Evolutionary conservation across 2,113 vertebrate species (phyloP), one percentile per base, ranked within the genome.

Genomic region (Thermophis baileyi): DNA sequence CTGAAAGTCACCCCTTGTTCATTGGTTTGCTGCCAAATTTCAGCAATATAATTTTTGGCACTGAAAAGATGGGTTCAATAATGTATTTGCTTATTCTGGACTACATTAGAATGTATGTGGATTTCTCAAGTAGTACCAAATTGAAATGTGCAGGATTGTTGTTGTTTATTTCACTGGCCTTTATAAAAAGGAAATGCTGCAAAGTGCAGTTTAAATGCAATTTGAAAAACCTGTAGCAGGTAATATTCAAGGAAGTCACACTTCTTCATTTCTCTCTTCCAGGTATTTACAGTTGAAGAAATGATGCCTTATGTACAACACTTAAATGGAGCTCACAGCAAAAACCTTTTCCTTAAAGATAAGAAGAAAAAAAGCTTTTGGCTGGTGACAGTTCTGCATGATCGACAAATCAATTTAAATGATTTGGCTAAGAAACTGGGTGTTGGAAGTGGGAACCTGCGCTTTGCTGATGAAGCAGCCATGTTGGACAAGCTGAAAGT

Each of bases 221-320:
- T 81, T 81, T 85, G 44, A 18, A 53, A 90, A 90, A 90, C 46
- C 16, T 3, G 30, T 50, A 87, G 85, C 49, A 91, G 89, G 35
- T 85, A n/a, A 85, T 95, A 93, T 89, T n/a, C 90, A 44, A 20
- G 0, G 11, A 55, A 91, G 49, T 93, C n/a, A 89, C 35, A 0
- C 30, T 87, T 22, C 3, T 86, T 22, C 3, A 10, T 3, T 92
- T 85, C 0, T 95, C 16, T 96, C 96, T 97, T 97, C 51, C 92
- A 99, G 99, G 99, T 99, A 86, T 99, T 99, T 96, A 99, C 98
- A 0, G 98, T 99, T 93, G 98, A 99, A 97, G 98, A 99, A 96
- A 99, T 99, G 99, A 99, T 99, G 99, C 98, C 98, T 22, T 98
- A 99, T 1, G 97, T 99, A 24, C 98, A 98, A 90, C 98, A 98